phyloP scores from a whole-genome alignment of 2,113 vertebrate genomes.

The Lontra canadensis region DNA sequence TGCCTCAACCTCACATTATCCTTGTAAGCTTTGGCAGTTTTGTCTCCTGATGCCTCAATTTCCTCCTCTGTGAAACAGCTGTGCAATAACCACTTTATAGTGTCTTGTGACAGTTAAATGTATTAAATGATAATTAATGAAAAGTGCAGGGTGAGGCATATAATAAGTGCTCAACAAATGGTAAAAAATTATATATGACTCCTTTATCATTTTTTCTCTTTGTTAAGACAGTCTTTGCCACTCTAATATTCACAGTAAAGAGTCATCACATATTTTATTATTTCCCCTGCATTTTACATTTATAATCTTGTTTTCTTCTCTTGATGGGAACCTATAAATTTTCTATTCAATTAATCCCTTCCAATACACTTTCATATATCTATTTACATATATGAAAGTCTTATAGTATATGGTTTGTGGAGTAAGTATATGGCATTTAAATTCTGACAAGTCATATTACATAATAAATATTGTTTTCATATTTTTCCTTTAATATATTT shows the following conservation, averaged over 20 bases:
- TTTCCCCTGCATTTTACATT: conserved; percentile 40
- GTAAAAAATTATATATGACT: not conserved
- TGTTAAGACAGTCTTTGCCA: not conserved
- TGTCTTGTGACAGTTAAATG: not conserved
- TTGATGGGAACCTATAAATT: conserved; percentile 42
- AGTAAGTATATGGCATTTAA: not conserved
- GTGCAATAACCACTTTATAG: not conserved
- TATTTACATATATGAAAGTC: not conserved
- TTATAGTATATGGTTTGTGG: conserved; percentile 12
- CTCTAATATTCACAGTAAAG: not conserved
- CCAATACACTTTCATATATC: not conserved
- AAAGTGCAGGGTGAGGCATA: not conserved
- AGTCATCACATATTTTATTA: conserved; percentile 35
- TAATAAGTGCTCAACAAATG: conserved; percentile 18
- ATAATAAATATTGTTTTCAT: conserved; percentile 21
- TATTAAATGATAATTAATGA: not conserved
- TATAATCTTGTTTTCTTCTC: conserved; percentile 37
- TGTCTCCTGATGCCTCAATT: not conserved
- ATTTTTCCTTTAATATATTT: conserved; percentile 37
- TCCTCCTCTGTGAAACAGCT: not conserved
- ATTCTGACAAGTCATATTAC: not conserved
- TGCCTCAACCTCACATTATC: not conserved
- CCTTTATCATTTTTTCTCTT: conserved; percentile 25
- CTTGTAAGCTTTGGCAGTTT: not conserved
- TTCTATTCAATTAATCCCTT: conserved; percentile 54